Conservation (phyloP, 1,140 invertebrate species). For the Papilio xuthus region DNA sequence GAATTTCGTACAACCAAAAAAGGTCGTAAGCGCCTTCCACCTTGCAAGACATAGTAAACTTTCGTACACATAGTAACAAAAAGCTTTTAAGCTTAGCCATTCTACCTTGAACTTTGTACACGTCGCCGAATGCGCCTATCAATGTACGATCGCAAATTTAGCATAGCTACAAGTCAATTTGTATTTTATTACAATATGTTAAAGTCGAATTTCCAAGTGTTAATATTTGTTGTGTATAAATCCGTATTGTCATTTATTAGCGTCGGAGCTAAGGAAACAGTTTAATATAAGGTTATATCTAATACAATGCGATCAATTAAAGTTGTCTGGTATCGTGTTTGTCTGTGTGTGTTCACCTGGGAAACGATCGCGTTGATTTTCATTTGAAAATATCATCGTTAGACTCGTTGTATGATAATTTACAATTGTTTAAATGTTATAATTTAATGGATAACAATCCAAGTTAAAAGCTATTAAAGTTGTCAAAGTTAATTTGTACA, state of each 20-base stretch:
- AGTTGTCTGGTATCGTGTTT: constrained; percentile 41
- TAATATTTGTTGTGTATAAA: constrained; percentile 50
- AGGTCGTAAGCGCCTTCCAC: constrained; percentile 43
- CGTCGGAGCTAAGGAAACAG: constrained; percentile 61
- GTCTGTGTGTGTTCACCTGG: constrained; percentile 42
- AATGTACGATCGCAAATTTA: constrained; percentile 67
- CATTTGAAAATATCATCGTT: constrained; percentile 32
- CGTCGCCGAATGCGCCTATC: constrained; percentile 59
- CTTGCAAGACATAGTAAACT: constrained; percentile 47
- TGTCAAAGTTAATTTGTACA: background rate
- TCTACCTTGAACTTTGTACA: constrained; percentile 57
- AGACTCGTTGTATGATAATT: background rate
- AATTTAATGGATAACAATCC: background rate
- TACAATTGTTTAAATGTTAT: background rate
- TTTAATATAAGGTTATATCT: constrained; percentile 64
- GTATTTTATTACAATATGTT: constrained; percentile 43
- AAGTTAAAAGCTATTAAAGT: background rate
- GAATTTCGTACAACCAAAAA: constrained; percentile 43
- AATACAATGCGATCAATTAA: constrained; percentile 62
- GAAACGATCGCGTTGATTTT: constrained; percentile 37
- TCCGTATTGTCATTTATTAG: constrained; percentile 69
- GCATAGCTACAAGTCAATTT: constrained; percentile 42
- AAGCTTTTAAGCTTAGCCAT: constrained; percentile 48
- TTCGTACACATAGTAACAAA: constrained; percentile 44
- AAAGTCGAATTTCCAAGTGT: constrained; percentile 45